These are phyloP conservation scores for Lysandra coridon DNA, from an alignment of 2,888 invertebrate species.

Conservation along the genomic window DNA sequence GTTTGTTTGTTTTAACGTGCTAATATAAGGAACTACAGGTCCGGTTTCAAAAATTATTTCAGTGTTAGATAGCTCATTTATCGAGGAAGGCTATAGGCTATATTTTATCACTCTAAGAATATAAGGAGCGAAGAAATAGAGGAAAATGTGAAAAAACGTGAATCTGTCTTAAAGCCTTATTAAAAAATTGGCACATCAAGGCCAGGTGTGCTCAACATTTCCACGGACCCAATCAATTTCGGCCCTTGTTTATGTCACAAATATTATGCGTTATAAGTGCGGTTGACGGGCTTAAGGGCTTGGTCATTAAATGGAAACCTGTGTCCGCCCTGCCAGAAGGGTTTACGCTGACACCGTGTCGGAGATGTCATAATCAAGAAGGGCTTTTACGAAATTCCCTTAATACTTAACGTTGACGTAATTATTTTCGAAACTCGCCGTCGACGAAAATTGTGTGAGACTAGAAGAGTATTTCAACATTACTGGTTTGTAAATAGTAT, in stretches of 20 bases:
- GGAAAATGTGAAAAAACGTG: too few relatives aligned
- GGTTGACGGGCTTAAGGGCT: constrained; percentile 41
- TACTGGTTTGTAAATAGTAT: too few relatives aligned
- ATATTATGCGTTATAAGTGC: constrained; percentile 30
- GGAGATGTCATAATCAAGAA: constrained; percentile 20
- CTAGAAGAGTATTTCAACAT: not conserved
- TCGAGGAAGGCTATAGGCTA: too few relatives aligned
- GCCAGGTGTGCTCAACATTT: not conserved
- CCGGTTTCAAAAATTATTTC: too few relatives aligned
- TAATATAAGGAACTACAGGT: too few relatives aligned
- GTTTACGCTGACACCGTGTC: constrained; percentile 39
- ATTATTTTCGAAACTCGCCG: not conserved
- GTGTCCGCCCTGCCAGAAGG: constrained; percentile 38
- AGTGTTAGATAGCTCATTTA: too few relatives aligned
- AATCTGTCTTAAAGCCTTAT: not conserved
- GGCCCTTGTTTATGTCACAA: constrained; percentile 8
- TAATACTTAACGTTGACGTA: not conserved
- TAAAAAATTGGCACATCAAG: not conserved
- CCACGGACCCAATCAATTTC: constrained; percentile 2
- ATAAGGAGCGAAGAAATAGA: too few relatives aligned
- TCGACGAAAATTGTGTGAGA: not conserved
- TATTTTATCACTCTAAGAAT: too few relatives aligned
- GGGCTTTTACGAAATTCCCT: not conserved
- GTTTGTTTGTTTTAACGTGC: too few relatives aligned
- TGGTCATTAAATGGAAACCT: constrained; percentile 40